A percentile compares a stretch with the other conserved stretches of the same genome.
Evolutionary conservation across 2,797 vertebrate species (phyloP).

Genomic region (Sandelia bainsii): DNA sequence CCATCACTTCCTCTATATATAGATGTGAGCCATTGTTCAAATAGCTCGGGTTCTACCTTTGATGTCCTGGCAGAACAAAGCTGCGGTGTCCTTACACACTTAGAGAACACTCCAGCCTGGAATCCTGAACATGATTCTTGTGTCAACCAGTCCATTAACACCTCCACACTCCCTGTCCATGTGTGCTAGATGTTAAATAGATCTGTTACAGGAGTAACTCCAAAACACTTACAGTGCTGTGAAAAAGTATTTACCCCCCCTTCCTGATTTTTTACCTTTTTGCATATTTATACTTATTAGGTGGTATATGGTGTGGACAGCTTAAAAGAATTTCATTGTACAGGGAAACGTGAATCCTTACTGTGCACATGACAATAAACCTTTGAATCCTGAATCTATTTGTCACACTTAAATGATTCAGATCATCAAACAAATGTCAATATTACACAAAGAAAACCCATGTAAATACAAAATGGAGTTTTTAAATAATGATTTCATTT

Average conservation of each 20-base stretch:
- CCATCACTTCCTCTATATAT: slow-evolving; percentile 84
- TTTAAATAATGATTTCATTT: too few relatives aligned
- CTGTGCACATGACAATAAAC: too few relatives aligned
- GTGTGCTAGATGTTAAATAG: slow-evolving; percentile 59
- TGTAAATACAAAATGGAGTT: too few relatives aligned
- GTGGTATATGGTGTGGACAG: too few relatives aligned
- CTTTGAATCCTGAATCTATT: too few relatives aligned
- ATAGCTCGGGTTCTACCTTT: slow-evolving; percentile 79
- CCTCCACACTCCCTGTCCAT: slow-evolving; percentile 57
- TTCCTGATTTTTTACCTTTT: too few relatives aligned
- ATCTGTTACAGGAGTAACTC: slow-evolving; percentile 46
- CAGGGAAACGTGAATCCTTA: too few relatives aligned
- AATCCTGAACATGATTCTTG: slow-evolving; percentile 80
- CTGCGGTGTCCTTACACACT: slow-evolving; percentile 79
- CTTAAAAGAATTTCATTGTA: too few relatives aligned
- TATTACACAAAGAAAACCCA: too few relatives aligned
- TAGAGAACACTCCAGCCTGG: slow-evolving; percentile 79
- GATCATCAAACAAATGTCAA: too few relatives aligned
- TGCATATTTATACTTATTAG: too few relatives aligned
- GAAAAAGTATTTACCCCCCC: neutral
- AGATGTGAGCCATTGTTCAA: slow-evolving; percentile 79
- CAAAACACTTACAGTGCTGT: slow-evolving; percentile 7
- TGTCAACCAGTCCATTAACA: slow-evolving; percentile 85
- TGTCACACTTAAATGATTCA: too few relatives aligned
- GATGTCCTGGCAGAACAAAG: slow-evolving; percentile 84